These are phyloP conservation scores for Drosophila triauraria DNA, from an alignment of 1,140 invertebrate genomes.

Conservation along the genomic window DNA sequence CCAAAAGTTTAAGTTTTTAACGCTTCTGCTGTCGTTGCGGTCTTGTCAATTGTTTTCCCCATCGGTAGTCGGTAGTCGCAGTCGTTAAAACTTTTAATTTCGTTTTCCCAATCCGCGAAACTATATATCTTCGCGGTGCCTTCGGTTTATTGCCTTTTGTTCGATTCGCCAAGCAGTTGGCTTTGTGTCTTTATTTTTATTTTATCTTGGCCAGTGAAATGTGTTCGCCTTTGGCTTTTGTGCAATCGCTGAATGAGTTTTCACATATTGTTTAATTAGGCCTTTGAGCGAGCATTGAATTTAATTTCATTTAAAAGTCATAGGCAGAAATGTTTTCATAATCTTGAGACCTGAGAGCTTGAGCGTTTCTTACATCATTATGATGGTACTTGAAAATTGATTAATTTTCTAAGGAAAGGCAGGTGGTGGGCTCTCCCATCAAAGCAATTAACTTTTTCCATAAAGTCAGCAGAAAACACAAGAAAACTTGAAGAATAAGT, in stretches of 20 bases:
- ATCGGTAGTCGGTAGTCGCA: conserved; percentile 6
- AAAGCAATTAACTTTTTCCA: conserved; percentile 32
- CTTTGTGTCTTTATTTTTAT: conserved; percentile 23
- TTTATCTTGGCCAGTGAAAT: conserved; percentile 31
- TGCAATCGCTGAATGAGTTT: conserved; percentile 64
- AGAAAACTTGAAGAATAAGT: conserved; percentile 16
- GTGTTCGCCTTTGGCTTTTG: conserved; percentile 35
- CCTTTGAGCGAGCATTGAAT: conserved; percentile 40
- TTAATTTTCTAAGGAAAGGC: conserved; percentile 20
- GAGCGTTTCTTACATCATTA: conserved; percentile 19
- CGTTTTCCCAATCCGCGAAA: conserved; percentile 7
- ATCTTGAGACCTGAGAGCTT: conserved; percentile 15
- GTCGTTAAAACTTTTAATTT: conserved; percentile 44
- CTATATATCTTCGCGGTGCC: conserved; percentile 6
- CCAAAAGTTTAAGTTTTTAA: conserved; percentile 8
- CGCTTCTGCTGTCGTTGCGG: neutral
- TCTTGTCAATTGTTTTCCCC: conserved; percentile 10
- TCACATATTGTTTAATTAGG: conserved; percentile 68
- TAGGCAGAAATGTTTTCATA: conserved; percentile 56
- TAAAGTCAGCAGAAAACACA: conserved; percentile 17
- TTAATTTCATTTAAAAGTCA: conserved; percentile 37
- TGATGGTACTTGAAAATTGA: conserved; percentile 25
- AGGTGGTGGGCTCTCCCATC: neutral
- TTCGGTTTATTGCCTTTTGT: conserved; percentile 46
- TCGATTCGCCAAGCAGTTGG: conserved; percentile 29